Evolutionary conservation across 2,797 vertebrate species (phyloP).

Genomic region (Thripadectes ignobilis): DNA sequence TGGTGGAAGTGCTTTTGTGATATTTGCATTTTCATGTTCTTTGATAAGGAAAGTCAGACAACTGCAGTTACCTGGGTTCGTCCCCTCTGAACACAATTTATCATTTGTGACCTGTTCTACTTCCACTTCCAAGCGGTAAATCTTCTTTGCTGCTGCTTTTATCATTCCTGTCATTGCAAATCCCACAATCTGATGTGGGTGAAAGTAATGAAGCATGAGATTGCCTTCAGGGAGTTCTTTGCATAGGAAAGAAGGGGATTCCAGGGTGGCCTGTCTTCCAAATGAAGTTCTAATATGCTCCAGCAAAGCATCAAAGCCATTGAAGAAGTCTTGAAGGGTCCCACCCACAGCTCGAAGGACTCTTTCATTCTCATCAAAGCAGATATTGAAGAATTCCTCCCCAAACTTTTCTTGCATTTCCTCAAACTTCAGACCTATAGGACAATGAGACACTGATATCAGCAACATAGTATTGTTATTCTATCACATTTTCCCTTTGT

Average conservation of each 20-base stretch:
- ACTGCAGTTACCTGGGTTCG: conserved; percentile 83
- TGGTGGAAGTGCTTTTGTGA: conserved; percentile 75
- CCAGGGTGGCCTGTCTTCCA: conserved; percentile 88
- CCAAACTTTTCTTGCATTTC: conserved; percentile 94
- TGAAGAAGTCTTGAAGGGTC: conserved; percentile 98
- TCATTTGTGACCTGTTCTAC: conserved; percentile 87
- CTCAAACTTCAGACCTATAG: conserved; percentile 88
- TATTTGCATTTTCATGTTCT: conserved; percentile 76
- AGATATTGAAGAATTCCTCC: conserved; percentile 94
- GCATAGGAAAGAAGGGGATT: conserved; percentile 97
- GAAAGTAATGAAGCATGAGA: conserved; percentile 92
- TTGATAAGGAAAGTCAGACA: conserved; percentile 89
- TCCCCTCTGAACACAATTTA: conserved; percentile 81
- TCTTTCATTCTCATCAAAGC: conserved; percentile 96
- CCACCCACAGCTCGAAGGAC: conserved; percentile 94
- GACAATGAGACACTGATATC: conserved; percentile 38
- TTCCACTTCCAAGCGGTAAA: conserved; percentile 88
- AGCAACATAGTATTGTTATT: not conserved
- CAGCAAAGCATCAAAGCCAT: conserved; percentile 96
- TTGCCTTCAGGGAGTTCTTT: conserved; percentile 87
- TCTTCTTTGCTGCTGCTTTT: conserved; percentile 90
- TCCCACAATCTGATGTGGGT: conserved; percentile 91
- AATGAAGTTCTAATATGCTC: conserved; percentile 97
- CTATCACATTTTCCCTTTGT: not conserved
- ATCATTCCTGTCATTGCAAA: conserved; percentile 95